phyloP scores from a whole-genome alignment of 2,888 invertebrate species.

The Napeogenes inachia region DNA sequence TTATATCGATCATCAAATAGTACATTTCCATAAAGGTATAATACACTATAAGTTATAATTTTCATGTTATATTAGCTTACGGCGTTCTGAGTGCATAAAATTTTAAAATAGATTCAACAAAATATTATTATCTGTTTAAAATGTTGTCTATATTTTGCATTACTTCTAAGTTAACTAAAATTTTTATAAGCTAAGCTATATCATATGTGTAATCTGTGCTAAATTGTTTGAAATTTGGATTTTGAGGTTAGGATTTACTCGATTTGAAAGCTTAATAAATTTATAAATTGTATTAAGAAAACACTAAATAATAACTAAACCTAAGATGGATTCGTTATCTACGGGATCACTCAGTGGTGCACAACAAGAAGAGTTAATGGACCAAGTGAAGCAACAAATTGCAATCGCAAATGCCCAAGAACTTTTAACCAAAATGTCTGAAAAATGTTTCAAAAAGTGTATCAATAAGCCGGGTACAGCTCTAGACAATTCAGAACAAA shows the following conservation, averaged over 20 bases:
- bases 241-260: slow-evolving; percentile 51
- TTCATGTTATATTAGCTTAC: no score
- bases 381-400: slow-evolving; percentile 96
- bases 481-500: slow-evolving; percentile 93
- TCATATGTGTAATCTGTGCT: slow-evolving; percentile 3
- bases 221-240: neutral
- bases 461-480: slow-evolving; percentile 93
- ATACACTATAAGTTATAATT: no score
- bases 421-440: slow-evolving; percentile 96
- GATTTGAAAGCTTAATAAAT: slow-evolving; percentile 17
- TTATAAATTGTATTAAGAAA: slow-evolving; percentile 16
- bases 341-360: slow-evolving; percentile 78
- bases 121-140: no score
- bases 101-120: no score
- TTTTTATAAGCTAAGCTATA: no score
- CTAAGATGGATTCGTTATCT: slow-evolving; percentile 78
- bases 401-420: slow-evolving; percentile 96
- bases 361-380: slow-evolving; percentile 93
- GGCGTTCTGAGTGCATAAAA: no score
- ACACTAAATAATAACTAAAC: slow-evolving; percentile 15
- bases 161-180: no score
- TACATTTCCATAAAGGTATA: no score
- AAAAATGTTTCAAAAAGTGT: slow-evolving; percentile 98
- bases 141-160: neutral
- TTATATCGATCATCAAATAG: no score